A percentile compares a stretch with the other conserved stretches of the same genome.
phyloP scores from a whole-genome alignment of 2,888 invertebrate species.

The Buathra laborator region DNA sequence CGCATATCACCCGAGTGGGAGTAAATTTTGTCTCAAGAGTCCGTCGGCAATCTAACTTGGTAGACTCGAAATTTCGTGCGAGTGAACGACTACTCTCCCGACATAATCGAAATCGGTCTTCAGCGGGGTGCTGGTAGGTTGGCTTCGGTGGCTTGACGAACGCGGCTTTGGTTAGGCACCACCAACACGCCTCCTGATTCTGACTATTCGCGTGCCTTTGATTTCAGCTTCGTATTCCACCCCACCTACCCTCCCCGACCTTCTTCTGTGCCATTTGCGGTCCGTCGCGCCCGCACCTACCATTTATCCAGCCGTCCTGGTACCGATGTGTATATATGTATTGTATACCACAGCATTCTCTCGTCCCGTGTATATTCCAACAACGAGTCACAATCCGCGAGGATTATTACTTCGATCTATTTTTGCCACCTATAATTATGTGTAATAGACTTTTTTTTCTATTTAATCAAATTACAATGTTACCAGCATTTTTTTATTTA shows the following conservation, averaged over 20 bases:
- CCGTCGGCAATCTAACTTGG: conserved; percentile 69
- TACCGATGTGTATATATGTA: background rate
- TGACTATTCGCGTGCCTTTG: conserved; percentile 61
- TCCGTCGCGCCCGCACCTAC: conserved; percentile 36
- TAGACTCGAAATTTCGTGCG: conserved; percentile 66
- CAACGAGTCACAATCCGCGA: background rate
- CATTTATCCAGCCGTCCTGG: conserved; percentile 28
- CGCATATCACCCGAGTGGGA: conserved; percentile 17
- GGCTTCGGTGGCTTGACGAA: conserved; percentile 30
- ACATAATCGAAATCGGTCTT: conserved; percentile 62
- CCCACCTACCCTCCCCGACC: background rate
- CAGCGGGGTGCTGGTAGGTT: background rate
- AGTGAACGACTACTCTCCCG: conserved; percentile 32
- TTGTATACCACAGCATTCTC: background rate
- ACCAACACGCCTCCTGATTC: conserved; percentile 4
- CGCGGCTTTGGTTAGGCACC: conserved; percentile 6
- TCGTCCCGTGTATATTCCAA: background rate
- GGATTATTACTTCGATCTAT: background rate
- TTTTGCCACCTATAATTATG: background rate
- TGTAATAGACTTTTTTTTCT: background rate
- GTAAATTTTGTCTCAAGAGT: conserved; percentile 72
- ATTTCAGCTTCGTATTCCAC: conserved; percentile 42
- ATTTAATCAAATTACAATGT: background rate
- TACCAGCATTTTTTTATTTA: background rate
- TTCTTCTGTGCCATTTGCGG: conserved; percentile 53